Conservation (phyloP, 2,888 invertebrate species). For the Hirudinaria manillensis region DNA sequence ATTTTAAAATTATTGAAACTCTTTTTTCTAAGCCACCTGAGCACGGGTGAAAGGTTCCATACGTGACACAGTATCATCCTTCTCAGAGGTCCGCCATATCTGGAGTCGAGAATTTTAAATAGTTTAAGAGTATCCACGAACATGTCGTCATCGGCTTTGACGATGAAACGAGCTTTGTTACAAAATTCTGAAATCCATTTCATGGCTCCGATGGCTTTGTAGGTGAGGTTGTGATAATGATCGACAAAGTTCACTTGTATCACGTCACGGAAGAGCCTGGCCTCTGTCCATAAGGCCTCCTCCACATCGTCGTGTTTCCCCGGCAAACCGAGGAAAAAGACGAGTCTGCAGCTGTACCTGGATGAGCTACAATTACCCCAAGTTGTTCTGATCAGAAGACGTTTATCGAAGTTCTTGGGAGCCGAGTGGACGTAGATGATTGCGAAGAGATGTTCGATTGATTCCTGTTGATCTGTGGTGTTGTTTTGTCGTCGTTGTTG, state of each 20-base stretch:
- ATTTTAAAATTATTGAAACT: neutral
- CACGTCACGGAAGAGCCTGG: slow-evolving; percentile 48
- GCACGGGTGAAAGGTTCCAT: neutral
- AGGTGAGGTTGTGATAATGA: slow-evolving; percentile 55
- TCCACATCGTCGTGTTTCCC: slow-evolving; percentile 39
- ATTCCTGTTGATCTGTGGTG: neutral
- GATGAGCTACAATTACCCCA: slow-evolving; percentile 47
- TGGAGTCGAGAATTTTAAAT: slow-evolving; percentile 38
- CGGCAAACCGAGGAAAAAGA: slow-evolving; percentile 44
- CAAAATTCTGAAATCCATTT: slow-evolving; percentile 55
- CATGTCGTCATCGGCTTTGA: slow-evolving; percentile 57
- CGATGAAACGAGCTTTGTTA: slow-evolving; percentile 48
- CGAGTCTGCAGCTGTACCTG: slow-evolving; percentile 43
- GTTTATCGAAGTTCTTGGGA: slow-evolving; percentile 48
- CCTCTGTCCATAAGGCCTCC: slow-evolving; percentile 46
- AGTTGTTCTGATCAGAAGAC: slow-evolving; percentile 50
- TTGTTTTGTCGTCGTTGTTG: neutral
- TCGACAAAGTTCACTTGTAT: slow-evolving; percentile 54
- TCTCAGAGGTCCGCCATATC: neutral
- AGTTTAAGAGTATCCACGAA: slow-evolving; percentile 56
- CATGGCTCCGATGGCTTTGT: slow-evolving; percentile 54
- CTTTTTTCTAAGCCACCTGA: neutral
- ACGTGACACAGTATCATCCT: neutral
- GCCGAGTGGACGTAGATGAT: slow-evolving; percentile 52
- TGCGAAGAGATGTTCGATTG: slow-evolving; percentile 41